Evolutionary conservation across 2,888 invertebrate genomes (phyloP).

Genomic region (Furcula furcula): DNA sequence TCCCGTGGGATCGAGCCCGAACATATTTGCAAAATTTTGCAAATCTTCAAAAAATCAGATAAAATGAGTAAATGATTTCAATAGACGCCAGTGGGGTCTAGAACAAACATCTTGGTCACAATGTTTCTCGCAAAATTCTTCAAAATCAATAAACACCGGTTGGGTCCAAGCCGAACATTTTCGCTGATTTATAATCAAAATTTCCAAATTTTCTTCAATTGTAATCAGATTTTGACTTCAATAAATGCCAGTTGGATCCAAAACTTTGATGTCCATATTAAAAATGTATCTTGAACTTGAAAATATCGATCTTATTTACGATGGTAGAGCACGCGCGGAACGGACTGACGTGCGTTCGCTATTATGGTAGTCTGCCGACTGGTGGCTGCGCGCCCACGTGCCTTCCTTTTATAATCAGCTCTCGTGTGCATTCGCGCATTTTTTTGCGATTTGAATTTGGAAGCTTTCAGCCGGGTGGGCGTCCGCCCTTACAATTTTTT

Average conservation of each 20-base stretch:
- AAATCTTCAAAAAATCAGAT: constrained; percentile 12
- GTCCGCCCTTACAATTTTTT: constrained; percentile 58
- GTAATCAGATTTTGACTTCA: constrained; percentile 36
- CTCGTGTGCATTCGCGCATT: constrained; percentile 69
- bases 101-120: constrained; percentile 58
- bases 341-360: constrained; percentile 55
- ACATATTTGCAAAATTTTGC: constrained; percentile 51
- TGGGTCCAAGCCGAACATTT: constrained; percentile 65
- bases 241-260: constrained; percentile 77
- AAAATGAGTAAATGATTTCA: constrained; percentile 16
- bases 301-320: constrained; percentile 76
- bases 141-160: constrained; percentile 64
- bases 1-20: constrained; percentile 70
- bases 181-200: constrained; percentile 26
- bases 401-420: constrained; percentile 66
- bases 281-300: constrained; percentile 51
- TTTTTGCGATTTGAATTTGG: constrained; percentile 78
- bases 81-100: constrained; percentile 67
- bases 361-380: constrained; percentile 59
- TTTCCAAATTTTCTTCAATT: constrained; percentile 15
- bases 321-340: constrained; percentile 47
- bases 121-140: constrained; percentile 19
- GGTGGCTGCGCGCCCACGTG: constrained; percentile 65
- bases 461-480: constrained; percentile 78
- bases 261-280: constrained; percentile 70